These are phyloP conservation scores for Psix sp. DNA, from an alignment of 1,140 invertebrate species.

Conservation along the genomic window DNA sequence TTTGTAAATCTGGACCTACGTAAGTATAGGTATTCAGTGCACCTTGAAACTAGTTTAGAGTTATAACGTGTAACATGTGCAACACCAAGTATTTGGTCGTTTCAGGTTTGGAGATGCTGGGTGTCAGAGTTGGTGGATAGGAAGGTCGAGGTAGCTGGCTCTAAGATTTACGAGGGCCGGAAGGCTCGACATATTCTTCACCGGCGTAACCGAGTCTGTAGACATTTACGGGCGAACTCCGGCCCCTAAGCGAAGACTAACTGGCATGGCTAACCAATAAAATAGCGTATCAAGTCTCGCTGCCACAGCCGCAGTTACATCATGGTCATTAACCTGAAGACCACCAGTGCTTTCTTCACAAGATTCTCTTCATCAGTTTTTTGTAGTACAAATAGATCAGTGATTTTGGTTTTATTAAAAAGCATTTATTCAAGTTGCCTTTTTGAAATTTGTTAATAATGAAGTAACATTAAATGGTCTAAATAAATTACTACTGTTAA, in stretches of 20 bases:
- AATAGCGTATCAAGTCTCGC: conserved; percentile 67
- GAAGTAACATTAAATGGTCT: not conserved
- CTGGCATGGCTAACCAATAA: conserved; percentile 68
- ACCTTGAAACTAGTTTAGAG: conserved; percentile 24
- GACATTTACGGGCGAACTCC: conserved; percentile 70
- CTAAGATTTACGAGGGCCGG: conserved; percentile 61
- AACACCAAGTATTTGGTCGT: conserved; percentile 49
- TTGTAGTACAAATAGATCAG: conserved; percentile 52
- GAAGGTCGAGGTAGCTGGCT: conserved; percentile 58
- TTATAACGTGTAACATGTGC: conserved; percentile 39
- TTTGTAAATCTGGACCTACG: conserved; percentile 6
- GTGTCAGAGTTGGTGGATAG: conserved; percentile 39
- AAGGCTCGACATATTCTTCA: conserved; percentile 63
- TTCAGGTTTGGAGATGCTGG: conserved; percentile 51
- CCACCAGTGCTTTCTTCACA: conserved; percentile 52
- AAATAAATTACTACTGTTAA: too few species aligned
- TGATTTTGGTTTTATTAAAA: conserved; percentile 28
- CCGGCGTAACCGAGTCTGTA: conserved; percentile 57
- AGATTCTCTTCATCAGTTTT: conserved; percentile 41
- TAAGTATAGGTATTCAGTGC: conserved; percentile 6
- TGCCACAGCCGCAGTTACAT: conserved; percentile 56
- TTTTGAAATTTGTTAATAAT: not conserved
- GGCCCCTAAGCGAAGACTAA: conserved; percentile 70
- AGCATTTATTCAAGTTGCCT: conserved; percentile 20
- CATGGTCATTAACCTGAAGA: conserved; percentile 61